Percentiles rank a stretch among this genome's conserved stretches.
phyloP scores from a whole-genome alignment of 2,113 vertebrate genomes.

The Corythoichthys intestinalis region DNA sequence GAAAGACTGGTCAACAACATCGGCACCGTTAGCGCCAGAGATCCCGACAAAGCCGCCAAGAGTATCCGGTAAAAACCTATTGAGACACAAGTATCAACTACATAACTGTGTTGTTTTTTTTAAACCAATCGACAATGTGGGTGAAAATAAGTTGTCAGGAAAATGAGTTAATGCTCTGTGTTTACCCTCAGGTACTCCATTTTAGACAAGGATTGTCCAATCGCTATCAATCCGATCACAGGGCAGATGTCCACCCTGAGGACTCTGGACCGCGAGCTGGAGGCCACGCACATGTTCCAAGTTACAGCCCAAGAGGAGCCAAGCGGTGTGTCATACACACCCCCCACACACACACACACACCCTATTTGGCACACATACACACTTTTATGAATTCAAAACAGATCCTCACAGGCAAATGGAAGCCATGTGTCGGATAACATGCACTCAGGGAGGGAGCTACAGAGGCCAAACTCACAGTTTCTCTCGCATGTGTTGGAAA shows the following conservation, averaged over 20 bases:
- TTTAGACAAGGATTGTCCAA: constrained; percentile 68
- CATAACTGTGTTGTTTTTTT: not conserved
- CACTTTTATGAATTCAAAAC: constrained; percentile 47
- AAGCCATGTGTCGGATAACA: constrained; percentile 41
- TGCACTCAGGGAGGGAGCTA: constrained; percentile 17
- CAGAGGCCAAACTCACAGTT: constrained; percentile 10
- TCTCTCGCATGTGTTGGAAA: constrained; percentile 16
- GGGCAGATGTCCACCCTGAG: constrained; percentile 77
- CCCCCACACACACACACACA: constrained; percentile 1
- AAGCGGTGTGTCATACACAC: constrained; percentile 57
- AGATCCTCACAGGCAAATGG: constrained; percentile 40
- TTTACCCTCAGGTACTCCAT: constrained; percentile 77
- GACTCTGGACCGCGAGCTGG: constrained; percentile 83
- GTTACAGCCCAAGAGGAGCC: constrained; percentile 82
- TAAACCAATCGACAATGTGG: not conserved
- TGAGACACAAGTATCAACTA: too few species aligned
- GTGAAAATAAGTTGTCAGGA: not conserved
- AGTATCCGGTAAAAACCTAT: constrained; percentile 72
- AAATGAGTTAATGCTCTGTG: not conserved
- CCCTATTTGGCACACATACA: not conserved
- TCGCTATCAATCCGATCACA: constrained; percentile 62
- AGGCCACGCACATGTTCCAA: constrained; percentile 77
- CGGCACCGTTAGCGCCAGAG: constrained; percentile 74
- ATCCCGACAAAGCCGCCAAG: constrained; percentile 74
- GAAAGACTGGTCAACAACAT: constrained; percentile 64